Percentiles rank a stretch among this genome's conserved stretches.
phyloP scores from a whole-genome alignment of 1,140 invertebrate species.

The Wasmannia auropunctata region DNA sequence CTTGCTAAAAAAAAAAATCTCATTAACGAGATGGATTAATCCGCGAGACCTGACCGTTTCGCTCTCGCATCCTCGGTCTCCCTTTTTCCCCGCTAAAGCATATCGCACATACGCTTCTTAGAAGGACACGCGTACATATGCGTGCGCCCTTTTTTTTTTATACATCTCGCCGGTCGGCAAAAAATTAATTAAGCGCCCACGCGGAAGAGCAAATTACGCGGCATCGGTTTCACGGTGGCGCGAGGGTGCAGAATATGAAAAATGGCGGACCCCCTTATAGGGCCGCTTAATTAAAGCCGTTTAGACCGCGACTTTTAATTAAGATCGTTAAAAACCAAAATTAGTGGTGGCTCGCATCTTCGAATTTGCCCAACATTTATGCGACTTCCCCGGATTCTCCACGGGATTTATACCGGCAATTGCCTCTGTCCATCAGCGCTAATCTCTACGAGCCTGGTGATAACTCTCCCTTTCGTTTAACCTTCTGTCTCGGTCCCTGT shows the following conservation, averaged over 20 bases:
- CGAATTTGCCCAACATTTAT: background rate
- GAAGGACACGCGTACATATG: background rate
- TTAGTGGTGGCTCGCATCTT: slow-evolving; percentile 8
- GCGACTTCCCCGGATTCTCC: background rate
- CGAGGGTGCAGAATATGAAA: slow-evolving; percentile 12
- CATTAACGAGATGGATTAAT: slow-evolving; percentile 45
- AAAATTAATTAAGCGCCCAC: slow-evolving; percentile 50
- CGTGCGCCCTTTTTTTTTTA: background rate
- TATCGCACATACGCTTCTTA: background rate
- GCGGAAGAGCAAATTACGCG: slow-evolving; percentile 14
- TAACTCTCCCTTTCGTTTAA: slow-evolving; percentile 59
- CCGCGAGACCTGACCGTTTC: background rate
- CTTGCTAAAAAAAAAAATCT: slow-evolving; percentile 10
- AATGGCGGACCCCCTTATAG: background rate
- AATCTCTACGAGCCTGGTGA: slow-evolving; percentile 58
- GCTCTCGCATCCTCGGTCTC: background rate
- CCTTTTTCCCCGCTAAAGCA: background rate
- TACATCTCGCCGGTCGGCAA: slow-evolving; percentile 4
- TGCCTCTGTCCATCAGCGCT: slow-evolving; percentile 43
- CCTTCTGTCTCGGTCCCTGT: background rate
- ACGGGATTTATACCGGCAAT: slow-evolving; percentile 20
- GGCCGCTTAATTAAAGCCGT: slow-evolving; percentile 43
- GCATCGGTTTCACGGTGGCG: slow-evolving; percentile 31
- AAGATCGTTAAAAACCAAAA: slow-evolving; percentile 41
- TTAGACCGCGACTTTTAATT: slow-evolving; percentile 42